These are phyloP conservation scores for Porites divaricata DNA, from an alignment of 92 coral and sea anemone species.

Conservation along the genomic window DNA sequence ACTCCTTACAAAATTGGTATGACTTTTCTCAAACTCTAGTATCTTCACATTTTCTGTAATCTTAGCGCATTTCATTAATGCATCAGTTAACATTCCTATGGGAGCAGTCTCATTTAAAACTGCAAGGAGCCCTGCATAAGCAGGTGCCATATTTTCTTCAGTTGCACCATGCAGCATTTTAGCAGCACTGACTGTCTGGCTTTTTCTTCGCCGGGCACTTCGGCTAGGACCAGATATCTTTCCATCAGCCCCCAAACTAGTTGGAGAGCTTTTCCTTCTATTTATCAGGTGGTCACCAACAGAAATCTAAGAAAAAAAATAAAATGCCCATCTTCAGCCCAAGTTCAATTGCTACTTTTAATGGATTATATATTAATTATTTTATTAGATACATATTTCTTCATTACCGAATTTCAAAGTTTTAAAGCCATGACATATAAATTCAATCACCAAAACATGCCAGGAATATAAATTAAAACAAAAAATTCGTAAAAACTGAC, in stretches of 20 bases:
- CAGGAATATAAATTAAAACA: too few species aligned
- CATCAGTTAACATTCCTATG: background rate
- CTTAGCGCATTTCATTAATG: background rate
- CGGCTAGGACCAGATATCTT: slow-evolving; percentile 15
- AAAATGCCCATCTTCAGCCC: too few species aligned
- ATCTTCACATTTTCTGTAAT: slow-evolving; percentile 45
- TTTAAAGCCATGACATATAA: too few species aligned
- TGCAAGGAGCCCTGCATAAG: slow-evolving; percentile 43
- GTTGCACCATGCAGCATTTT: slow-evolving; percentile 50
- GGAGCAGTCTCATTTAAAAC: slow-evolving; percentile 1
- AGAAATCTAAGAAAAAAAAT: too few species aligned
- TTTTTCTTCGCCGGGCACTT: slow-evolving; percentile 22
- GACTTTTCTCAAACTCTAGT: slow-evolving; percentile 48
- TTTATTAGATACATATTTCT: too few species aligned
- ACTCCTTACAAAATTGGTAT: slow-evolving; percentile 57
- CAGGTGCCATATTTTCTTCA: slow-evolving; percentile 48
- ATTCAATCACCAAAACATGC: too few species aligned
- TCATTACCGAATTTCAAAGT: too few species aligned
- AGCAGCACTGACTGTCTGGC: slow-evolving; percentile 16
- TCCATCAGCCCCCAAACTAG: slow-evolving; percentile 12
- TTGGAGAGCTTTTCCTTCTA: slow-evolving; percentile 23
- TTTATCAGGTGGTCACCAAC: slow-evolving; percentile 13
- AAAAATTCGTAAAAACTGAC: too few species aligned
- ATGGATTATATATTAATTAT: too few species aligned
- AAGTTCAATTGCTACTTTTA: too few species aligned